Evolutionary conservation across 2,113 vertebrate genomes (phyloP).

Genomic region (Hippolais icterina): DNA sequence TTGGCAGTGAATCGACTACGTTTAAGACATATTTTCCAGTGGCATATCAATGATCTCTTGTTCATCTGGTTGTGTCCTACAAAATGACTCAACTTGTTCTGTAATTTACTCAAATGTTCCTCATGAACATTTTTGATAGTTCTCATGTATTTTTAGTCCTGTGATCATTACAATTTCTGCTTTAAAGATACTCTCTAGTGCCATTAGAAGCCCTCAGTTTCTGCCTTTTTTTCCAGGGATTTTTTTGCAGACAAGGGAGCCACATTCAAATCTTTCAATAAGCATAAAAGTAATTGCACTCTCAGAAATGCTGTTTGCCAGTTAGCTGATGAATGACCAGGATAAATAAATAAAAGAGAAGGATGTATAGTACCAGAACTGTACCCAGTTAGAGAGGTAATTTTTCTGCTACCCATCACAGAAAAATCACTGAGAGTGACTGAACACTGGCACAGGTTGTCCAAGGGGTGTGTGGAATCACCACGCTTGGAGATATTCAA

Average conservation of each 20-base stretch:
- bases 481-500: not conserved
- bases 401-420: not conserved
- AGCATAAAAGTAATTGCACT: not conserved
- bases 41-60: slow-evolving; percentile 32
- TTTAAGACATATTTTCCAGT: slow-evolving; percentile 36
- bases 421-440: not conserved
- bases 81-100: slow-evolving; percentile 41
- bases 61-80: not conserved
- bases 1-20: not conserved
- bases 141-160: slow-evolving; percentile 48
- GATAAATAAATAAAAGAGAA: not conserved
- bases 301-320: not conserved
- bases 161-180: not conserved
- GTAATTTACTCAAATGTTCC: slow-evolving; percentile 37
- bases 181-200: not conserved
- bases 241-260: not conserved
- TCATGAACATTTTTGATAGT: slow-evolving; percentile 6
- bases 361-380: not conserved
- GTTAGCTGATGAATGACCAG: not conserved
- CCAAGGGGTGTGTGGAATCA: not conserved
- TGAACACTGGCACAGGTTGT: not conserved
- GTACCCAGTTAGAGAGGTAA: not conserved
- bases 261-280: not conserved
- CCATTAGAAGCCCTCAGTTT: not conserved
- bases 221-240: not conserved